Evolutionary conservation across 2,113 vertebrate species (phyloP).

Genomic region (Phyllostomus hastatus): DNA sequence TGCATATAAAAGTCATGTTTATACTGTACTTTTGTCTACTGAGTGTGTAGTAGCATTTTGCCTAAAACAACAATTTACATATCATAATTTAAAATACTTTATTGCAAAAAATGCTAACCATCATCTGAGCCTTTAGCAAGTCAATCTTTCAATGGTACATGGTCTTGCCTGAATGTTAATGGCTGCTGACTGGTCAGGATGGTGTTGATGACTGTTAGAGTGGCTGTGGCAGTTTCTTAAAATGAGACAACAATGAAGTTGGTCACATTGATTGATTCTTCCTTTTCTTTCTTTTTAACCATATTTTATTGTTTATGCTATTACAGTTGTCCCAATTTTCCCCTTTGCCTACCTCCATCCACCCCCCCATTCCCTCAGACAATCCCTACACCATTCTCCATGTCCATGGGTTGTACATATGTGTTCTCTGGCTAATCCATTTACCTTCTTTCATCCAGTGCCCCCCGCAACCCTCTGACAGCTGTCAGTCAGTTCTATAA

Average conservation of each 20-base stretch:
- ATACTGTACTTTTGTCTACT: background rate
- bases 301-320: too few relatives aligned
- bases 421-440: too few relatives aligned
- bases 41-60: background rate
- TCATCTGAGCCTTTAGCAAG: background rate
- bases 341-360: too few relatives aligned
- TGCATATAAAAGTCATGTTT: background rate
- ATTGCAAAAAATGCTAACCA: background rate
- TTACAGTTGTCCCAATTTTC: too few relatives aligned
- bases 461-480: too few relatives aligned
- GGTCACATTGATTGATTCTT: background rate
- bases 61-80: background rate
- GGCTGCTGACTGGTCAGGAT: background rate
- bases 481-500: too few relatives aligned
- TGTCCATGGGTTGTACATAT: too few relatives aligned
- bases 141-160: background rate
- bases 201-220: background rate
- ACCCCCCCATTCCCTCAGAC: too few relatives aligned
- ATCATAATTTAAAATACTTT: background rate
- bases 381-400: too few relatives aligned
- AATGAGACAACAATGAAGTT: background rate
- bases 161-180: background rate
- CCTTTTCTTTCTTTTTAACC: too few relatives aligned
- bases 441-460: too few relatives aligned
- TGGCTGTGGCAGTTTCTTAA: background rate